Evolutionary conservation across 2,888 invertebrate genomes (phyloP).

Genomic region (Eristalinus sepulchralis): DNA sequence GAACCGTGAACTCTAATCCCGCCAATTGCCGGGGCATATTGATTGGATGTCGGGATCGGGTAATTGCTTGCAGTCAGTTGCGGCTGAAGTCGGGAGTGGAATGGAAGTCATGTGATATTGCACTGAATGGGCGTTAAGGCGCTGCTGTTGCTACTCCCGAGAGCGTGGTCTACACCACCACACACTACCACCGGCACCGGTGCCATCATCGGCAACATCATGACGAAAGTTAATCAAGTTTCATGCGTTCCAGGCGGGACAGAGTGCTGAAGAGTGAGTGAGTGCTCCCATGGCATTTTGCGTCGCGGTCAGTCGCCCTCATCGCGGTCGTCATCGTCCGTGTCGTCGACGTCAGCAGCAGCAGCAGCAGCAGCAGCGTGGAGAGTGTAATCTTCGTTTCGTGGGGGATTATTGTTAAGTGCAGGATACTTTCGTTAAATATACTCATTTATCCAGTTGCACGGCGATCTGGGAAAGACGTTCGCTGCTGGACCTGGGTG

Average conservation of each 20-base stretch:
- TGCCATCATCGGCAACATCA: slow-evolving; percentile 2
- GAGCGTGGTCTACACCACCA: slow-evolving; percentile 61
- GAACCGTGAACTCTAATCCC: slow-evolving; percentile 71
- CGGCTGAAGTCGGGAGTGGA: slow-evolving; percentile 20
- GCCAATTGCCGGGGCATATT: slow-evolving; percentile 66
- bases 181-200: slow-evolving; percentile 2
- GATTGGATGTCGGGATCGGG: slow-evolving; percentile 70
- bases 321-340: neutral
- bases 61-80: slow-evolving; percentile 62
- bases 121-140: slow-evolving; percentile 69
- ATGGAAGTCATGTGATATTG: slow-evolving; percentile 69
- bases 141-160: slow-evolving; percentile 54
- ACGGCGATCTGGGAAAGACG: neutral
- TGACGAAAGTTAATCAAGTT: slow-evolving; percentile 65
- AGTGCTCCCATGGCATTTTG: slow-evolving; percentile 43
- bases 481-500: neutral
- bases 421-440: slow-evolving; percentile 59
- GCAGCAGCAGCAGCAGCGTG: neutral
- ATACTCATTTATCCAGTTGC: slow-evolving; percentile 49
- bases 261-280: neutral
- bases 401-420: slow-evolving; percentile 62
- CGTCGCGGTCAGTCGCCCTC: neutral
- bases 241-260: slow-evolving; percentile 12
- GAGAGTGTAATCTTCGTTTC: slow-evolving; percentile 57
- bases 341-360: neutral